Percentiles rank a stretch among this genome's conserved stretches.
Evolutionary conservation across 1,140 invertebrate species (phyloP).

Genomic region (Colletes gigas): DNA sequence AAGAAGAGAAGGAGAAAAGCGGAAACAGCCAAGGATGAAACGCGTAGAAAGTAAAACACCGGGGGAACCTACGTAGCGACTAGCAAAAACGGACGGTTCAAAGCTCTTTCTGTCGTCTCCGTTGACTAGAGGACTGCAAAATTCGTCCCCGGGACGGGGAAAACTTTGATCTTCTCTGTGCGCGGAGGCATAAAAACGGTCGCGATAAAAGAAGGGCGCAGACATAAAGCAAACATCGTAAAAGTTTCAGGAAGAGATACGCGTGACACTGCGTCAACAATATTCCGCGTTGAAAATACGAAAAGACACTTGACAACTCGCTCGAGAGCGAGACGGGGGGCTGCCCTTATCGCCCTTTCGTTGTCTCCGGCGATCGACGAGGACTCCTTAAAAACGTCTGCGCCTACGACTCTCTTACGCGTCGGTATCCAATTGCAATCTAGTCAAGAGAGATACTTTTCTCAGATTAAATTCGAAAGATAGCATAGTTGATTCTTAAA

Average conservation of each 20-base stretch:
- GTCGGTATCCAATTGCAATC: background rate
- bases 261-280: conserved; percentile 6
- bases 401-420: background rate
- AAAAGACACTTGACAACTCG: background rate
- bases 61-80: conserved; percentile 29
- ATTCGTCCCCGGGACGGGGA: conserved; percentile 24
- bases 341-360: background rate
- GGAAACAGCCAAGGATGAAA: conserved; percentile 23
- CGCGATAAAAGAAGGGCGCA: conserved; percentile 6
- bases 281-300: background rate
- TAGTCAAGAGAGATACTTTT: background rate
- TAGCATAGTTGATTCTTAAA: too few species aligned
- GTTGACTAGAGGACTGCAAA: conserved; percentile 31
- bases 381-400: background rate
- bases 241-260: conserved; percentile 23
- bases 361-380: background rate
- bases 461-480: too few species aligned
- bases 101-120: conserved; percentile 39
- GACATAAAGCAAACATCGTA: conserved; percentile 48
- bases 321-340: background rate
- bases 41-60: conserved; percentile 22
- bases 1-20: background rate
- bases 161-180: conserved; percentile 48
- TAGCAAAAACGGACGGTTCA: conserved; percentile 26
- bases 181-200: conserved; percentile 38